Base-by-base conservation (phyloP, 2,797 vertebrate species). In the Coregonus sp. region DNA sequence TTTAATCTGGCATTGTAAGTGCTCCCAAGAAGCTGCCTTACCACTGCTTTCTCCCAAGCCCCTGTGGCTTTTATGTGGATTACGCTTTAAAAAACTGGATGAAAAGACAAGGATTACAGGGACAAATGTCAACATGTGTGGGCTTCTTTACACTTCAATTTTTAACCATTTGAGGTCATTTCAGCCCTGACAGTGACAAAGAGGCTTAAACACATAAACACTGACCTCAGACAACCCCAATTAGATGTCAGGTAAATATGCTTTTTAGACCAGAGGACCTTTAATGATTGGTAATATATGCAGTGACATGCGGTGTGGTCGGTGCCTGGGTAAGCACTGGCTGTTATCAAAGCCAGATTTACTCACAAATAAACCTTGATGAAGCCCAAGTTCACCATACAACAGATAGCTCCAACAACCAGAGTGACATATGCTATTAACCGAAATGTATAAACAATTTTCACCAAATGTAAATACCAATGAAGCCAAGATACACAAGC, bases 41-140 rank as follows among this genome's bases (percentile, higher is more conserved):
- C 73, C 69, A 69, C 50, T 47, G 50, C 54, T 70, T 75, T 72
- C 56, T 77, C 73, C n/a, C 68, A 20, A 63, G 56, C 54, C 72
- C 79, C 70, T 71, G 68, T 71, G 68, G 71, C 80, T 77, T 87
- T 86, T 78, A 79, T 76, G 52, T 72, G 87, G 87, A 90, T 86
- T 87, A 86, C 40, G 73, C 68, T 70, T 37, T 70, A 78, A 78
- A 86, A 85, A 83, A 83, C 80, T 78, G 79, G 80, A 87, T 88
- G 79, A 87, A 89, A 88, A 88, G 83, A 89, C 74, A 78, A 70
- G 86, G 86, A 88, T 90, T 88, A 89, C 70, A 77, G 50, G 63
- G 82, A 79, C 70, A 86, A 76, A 82, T 56, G 77, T 80, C 79
- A 87, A 88, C 82, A 89, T 86, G 82, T 86, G 78, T 84, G 68